Conservation (phyloP, 2,888 invertebrate genomes). For the Anticlea derivata region DNA sequence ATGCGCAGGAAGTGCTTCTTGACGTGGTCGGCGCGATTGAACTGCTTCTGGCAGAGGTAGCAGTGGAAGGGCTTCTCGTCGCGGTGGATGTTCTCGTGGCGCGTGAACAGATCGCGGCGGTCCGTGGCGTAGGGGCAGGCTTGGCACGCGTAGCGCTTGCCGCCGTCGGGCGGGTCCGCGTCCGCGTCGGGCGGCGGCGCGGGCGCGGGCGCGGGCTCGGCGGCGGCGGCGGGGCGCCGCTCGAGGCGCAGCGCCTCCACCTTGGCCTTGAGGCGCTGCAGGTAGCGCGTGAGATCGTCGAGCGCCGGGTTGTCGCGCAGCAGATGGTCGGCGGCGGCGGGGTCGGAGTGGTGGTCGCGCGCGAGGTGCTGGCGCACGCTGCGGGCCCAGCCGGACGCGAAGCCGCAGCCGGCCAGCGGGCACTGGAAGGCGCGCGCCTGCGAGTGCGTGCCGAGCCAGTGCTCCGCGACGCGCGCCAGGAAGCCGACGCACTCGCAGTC, state of each 20-base stretch:
- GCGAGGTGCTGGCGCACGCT: slow-evolving; percentile 89
- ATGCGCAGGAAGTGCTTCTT: slow-evolving; percentile 96
- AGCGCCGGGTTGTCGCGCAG: slow-evolving; percentile 89
- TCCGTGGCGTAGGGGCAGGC: slow-evolving; percentile 96
- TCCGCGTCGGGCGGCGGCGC: slow-evolving; percentile 22
- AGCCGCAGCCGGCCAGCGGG: slow-evolving; percentile 88
- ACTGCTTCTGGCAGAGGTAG: slow-evolving; percentile 95
- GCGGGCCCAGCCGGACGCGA: slow-evolving; percentile 90
- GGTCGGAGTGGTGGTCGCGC: slow-evolving; percentile 88
- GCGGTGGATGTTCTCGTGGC: slow-evolving; percentile 96
- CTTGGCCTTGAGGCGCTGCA: slow-evolving; percentile 87
- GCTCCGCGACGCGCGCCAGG: slow-evolving; percentile 88
- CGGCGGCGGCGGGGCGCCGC: slow-evolving; percentile 41
- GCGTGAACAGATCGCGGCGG: slow-evolving; percentile 93
- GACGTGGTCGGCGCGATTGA: slow-evolving; percentile 96
- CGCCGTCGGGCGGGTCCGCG: slow-evolving; percentile 41
- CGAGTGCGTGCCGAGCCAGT: slow-evolving; percentile 88
- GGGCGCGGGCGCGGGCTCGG: slow-evolving; percentile 31
- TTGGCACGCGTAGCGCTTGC: slow-evolving; percentile 92
- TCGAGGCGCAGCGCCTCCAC: slow-evolving; percentile 65
- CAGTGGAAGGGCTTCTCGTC: slow-evolving; percentile 97
- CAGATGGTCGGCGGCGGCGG: slow-evolving; percentile 85
- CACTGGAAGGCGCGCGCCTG: slow-evolving; percentile 87
- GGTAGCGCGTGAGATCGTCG: slow-evolving; percentile 88
- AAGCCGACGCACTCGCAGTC: slow-evolving; percentile 91